Conservation (phyloP, 2,113 vertebrate species). For the Silurus meridionalis region DNA sequence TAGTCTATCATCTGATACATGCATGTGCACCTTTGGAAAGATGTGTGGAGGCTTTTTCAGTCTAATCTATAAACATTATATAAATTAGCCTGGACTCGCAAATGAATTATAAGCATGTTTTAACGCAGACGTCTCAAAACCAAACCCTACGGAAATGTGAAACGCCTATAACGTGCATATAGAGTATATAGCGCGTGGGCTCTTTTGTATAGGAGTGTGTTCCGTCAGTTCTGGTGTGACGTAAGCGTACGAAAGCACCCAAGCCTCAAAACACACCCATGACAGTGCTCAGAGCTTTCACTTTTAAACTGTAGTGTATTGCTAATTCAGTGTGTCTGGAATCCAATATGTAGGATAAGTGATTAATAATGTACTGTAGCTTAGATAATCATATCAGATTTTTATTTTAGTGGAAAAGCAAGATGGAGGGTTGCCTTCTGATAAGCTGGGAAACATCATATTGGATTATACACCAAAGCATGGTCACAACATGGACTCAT, state of each 20-base stretch:
- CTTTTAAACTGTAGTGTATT: neutral
- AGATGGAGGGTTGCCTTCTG: neutral
- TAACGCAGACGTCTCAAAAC: constrained; percentile 8
- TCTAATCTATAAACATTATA: constrained; percentile 5
- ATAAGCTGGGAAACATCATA: constrained; percentile 7
- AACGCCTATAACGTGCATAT: neutral
- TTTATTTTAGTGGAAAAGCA: neutral
- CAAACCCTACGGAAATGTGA: constrained; percentile 34
- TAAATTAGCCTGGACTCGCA: neutral
- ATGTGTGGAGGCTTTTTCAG: neutral
- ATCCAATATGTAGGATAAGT: neutral
- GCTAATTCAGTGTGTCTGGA: neutral
- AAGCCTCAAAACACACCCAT: neutral
- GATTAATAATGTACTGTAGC: neutral
- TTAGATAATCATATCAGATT: neutral
- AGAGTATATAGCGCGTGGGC: constrained; percentile 22
- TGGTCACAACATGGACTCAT: neutral
- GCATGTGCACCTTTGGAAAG: constrained; percentile 30
- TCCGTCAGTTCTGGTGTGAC: constrained; percentile 19
- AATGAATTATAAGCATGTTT: constrained; percentile 8
- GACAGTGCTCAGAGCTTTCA: neutral
- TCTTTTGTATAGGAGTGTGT: constrained; percentile 1
- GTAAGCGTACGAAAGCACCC: constrained; percentile 7
- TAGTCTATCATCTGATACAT: constrained; percentile 25
- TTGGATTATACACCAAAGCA: constrained; percentile 45